Percentiles rank a stretch among this genome's conserved stretches.
Evolutionary conservation across 2,888 invertebrate species (phyloP).

Genomic region (Apotomis betuletana): DNA sequence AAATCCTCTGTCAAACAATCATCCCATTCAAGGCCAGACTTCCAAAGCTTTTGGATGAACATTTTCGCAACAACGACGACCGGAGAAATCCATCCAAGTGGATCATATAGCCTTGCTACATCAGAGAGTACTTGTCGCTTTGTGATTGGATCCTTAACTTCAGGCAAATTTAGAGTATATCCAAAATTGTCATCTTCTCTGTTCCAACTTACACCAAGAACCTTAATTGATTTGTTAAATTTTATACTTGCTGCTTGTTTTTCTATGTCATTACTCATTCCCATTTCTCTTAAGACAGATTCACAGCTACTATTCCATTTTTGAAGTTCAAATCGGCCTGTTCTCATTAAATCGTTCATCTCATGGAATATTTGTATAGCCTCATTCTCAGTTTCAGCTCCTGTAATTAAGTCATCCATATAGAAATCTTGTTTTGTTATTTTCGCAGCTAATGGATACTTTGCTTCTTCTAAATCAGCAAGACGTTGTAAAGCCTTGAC

Average conservation of each 20-base stretch:
- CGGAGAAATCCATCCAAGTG: constrained; percentile 50
- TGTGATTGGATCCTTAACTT: constrained; percentile 32
- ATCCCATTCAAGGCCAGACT: constrained; percentile 3
- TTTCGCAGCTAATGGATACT: constrained; percentile 39
- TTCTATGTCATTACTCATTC: not conserved
- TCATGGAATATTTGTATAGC: constrained; percentile 42
- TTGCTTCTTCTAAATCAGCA: constrained; percentile 34
- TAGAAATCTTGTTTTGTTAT: constrained; percentile 43
- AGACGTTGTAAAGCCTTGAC: constrained; percentile 35
- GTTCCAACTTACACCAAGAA: constrained; percentile 45
- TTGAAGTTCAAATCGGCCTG: constrained; percentile 45
- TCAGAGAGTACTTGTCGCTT: constrained; percentile 47
- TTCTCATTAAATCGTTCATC: constrained; percentile 44
- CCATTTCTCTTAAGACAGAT: not conserved
- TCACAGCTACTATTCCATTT: constrained; percentile 46
- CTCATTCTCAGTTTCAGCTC: constrained; percentile 24
- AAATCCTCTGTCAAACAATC: not conserved
- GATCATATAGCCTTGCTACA: constrained; percentile 49
- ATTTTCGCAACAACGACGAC: constrained; percentile 9
- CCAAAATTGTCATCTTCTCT: constrained; percentile 45
- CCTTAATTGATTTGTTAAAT: constrained; percentile 4
- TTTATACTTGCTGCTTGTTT: constrained; percentile 17
- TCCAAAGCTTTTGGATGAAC: constrained; percentile 2
- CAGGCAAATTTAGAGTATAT: constrained; percentile 42
- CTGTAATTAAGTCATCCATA: constrained; percentile 43